Evolutionary conservation across 2,113 vertebrate species (phyloP).

Genomic region (Glareola pratincola): DNA sequence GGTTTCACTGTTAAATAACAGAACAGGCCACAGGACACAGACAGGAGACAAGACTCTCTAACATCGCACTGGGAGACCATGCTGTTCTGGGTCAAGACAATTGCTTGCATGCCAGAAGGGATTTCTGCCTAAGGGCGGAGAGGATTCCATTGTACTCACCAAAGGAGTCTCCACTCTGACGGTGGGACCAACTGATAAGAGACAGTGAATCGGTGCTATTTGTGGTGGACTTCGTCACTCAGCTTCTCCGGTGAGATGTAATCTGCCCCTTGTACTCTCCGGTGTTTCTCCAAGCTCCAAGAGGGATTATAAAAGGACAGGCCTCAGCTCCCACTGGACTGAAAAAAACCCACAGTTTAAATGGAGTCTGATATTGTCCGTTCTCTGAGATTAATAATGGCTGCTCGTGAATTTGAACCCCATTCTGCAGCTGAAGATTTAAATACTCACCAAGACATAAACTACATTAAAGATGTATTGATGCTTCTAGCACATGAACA

Average conservation of each 20-base stretch:
- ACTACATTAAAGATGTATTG: not conserved
- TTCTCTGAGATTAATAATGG: not conserved
- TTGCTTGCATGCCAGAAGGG: not conserved
- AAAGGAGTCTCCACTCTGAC: not conserved
- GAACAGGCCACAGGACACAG: not conserved
- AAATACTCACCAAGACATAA: not conserved
- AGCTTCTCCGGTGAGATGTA: not conserved
- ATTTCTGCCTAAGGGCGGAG: slow-evolving; percentile 5
- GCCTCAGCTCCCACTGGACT: not conserved
- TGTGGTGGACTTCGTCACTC: not conserved
- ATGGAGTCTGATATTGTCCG: not conserved
- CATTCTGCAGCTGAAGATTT: not conserved
- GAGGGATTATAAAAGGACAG: not conserved
- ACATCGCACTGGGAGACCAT: not conserved
- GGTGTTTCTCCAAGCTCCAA: not conserved
- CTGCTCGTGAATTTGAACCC: not conserved
- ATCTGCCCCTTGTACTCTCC: not conserved
- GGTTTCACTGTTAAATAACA: not conserved
- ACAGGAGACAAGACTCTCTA: slow-evolving; percentile 4
- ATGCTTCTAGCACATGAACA: not conserved
- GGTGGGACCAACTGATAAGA: not conserved
- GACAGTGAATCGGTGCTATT: not conserved
- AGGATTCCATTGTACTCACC: not conserved
- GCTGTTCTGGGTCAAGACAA: not conserved
- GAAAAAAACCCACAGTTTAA: not conserved